Percentiles rank a stretch among this genome's conserved stretches.
phyloP scores from a whole-genome alignment of 2,888 invertebrate genomes.

The Venusia cambrica region DNA sequence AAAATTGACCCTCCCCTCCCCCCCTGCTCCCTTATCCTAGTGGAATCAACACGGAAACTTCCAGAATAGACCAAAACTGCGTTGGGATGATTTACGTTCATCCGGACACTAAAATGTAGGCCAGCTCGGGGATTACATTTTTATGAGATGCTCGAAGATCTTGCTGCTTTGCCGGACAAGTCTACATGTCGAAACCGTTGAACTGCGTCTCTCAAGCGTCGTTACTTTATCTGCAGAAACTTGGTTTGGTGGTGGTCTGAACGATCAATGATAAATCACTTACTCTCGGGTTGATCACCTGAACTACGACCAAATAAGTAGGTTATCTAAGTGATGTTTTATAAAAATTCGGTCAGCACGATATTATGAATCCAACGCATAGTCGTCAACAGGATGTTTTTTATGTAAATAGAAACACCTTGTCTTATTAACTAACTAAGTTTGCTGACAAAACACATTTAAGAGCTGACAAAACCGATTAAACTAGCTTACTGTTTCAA shows the following conservation, averaged over 20 bases:
- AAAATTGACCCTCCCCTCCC: slow-evolving; percentile 73
- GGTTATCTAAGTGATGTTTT: neutral
- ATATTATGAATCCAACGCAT: too few relatives aligned
- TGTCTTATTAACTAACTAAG: too few relatives aligned
- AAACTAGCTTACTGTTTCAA: too few relatives aligned
- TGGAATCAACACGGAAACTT: slow-evolving; percentile 62
- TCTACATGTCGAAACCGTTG: slow-evolving; percentile 39
- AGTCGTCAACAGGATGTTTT: too few relatives aligned
- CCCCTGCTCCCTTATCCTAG: slow-evolving; percentile 62
- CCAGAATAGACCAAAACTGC: slow-evolving; percentile 41
- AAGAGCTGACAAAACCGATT: too few relatives aligned
- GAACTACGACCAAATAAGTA: neutral
- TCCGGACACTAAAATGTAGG: slow-evolving; percentile 60
- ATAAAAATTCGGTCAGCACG: too few relatives aligned
- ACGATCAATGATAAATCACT: slow-evolving; percentile 21
- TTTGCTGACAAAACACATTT: too few relatives aligned
- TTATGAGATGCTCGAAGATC: slow-evolving; percentile 46
- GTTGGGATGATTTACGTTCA: slow-evolving; percentile 58
- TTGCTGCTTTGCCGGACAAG: slow-evolving; percentile 37
- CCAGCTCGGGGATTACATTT: slow-evolving; percentile 62
- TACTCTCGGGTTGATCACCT: slow-evolving; percentile 1
- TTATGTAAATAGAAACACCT: too few relatives aligned
- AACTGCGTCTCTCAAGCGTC: slow-evolving; percentile 44
- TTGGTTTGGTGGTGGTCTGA: slow-evolving; percentile 36
- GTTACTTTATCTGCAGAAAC: slow-evolving; percentile 38